phyloP scores from a whole-genome alignment of 1,140 invertebrate genomes.

The Drosophila hydei region DNA sequence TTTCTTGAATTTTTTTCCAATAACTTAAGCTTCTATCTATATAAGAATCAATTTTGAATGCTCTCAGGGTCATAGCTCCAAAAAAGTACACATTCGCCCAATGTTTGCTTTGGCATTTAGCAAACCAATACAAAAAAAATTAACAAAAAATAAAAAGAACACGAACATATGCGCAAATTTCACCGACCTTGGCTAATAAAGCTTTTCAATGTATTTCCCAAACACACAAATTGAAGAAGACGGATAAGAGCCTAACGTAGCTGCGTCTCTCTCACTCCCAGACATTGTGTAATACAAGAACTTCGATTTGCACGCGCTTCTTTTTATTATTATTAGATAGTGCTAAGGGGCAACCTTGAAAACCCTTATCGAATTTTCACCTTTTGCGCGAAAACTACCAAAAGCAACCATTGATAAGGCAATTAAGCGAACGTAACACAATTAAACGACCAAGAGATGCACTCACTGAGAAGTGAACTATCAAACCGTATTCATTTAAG shows the following conservation, averaged over 20 bases:
- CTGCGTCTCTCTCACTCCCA: background rate
- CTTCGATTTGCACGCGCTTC: constrained; percentile 47
- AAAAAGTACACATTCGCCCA: background rate
- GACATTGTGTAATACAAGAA: constrained; percentile 63
- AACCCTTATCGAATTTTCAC: constrained; percentile 79
- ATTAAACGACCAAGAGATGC: background rate
- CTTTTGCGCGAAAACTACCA: constrained; percentile 78
- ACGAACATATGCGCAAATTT: constrained; percentile 34
- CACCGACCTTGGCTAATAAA: constrained; percentile 79
- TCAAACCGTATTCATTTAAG: too few species aligned
- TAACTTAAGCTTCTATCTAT: background rate
- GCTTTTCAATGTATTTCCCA: constrained; percentile 15
- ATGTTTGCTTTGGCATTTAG: constrained; percentile 52
- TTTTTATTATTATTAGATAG: constrained; percentile 16
- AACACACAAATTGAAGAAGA: background rate
- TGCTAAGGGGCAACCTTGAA: constrained; percentile 57
- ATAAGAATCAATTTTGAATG: constrained; percentile 44
- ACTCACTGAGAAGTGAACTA: too few species aligned
- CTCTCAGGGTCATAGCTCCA: constrained; percentile 45
- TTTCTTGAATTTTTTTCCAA: too few species aligned
- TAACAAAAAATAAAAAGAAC: constrained; percentile 2
- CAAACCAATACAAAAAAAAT: constrained; percentile 31
- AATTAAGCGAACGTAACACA: background rate
- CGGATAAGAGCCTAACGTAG: background rate
- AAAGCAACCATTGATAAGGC: constrained; percentile 44